Base-by-base conservation (phyloP, 37 sponge, comb jelly and placozoan species). In the Mnemiopsis leidyi region DNA sequence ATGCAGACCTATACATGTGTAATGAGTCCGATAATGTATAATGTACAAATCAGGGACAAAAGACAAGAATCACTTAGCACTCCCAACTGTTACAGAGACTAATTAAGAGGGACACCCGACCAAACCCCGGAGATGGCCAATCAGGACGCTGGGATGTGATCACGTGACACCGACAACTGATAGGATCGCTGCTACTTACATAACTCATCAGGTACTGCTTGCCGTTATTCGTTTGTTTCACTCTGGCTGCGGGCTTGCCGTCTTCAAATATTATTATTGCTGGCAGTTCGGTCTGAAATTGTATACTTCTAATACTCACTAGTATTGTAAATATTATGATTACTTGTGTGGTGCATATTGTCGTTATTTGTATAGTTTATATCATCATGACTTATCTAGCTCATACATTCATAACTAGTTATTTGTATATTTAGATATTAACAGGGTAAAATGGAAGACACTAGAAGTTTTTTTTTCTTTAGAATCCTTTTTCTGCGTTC, bases 141-240 rank as follows among this genome's bases (percentile, higher is more conserved):
- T 48, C 61, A 48, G 61, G 9, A 13, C 9, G 61, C 61, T 48
- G 61, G 5, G 13, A 18, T 13, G 9, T 48, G 61, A 48, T 13
- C 61, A 48, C 61, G 61, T 48, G 61, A 48, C 61, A 48, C 61
- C 61, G 13, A 48, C 61, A 48, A 48, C 61, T 13, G 13, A 13
- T 48, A 48, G 61, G 61, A 5, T 18, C 9, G 61, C 13, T 48
- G 13, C 24, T 77, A 85, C 90, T 85, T n/a, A 85, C 90, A 29
- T 85, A 40, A 2, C 35, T 85, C 90, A 85, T 85, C 0, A 85
- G 23, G 48, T 85, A 85, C 5, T 35, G 90, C 39, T 85, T 85
- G 36, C 90, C 90, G 90, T 40, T 85, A 13, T 32, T 85, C 29
- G 90, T 85, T 28, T 85, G 90, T 39, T 85, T 85, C 16, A 85